phyloP scores from a whole-genome alignment of 1,140 invertebrate genomes.

The Lepidurus packardi region DNA sequence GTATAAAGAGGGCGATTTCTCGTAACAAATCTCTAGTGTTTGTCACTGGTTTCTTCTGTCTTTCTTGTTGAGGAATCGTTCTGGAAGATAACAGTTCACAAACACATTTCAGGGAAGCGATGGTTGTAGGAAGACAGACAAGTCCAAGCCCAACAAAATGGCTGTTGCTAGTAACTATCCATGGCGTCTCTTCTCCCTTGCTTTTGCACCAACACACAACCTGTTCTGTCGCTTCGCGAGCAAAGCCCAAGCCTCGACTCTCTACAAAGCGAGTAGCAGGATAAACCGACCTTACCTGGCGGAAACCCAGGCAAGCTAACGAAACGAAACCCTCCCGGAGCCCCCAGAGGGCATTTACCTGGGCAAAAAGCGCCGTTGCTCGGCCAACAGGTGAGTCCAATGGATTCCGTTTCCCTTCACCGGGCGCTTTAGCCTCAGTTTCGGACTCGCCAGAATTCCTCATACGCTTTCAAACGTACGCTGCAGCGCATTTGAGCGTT shows the following conservation, averaged over 20 bases:
- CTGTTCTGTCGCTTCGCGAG: background rate
- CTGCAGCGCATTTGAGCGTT: too few relatives aligned
- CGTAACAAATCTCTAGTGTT: too few relatives aligned
- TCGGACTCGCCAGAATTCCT: background rate
- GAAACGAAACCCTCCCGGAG: background rate
- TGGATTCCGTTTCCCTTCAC: constrained; percentile 17
- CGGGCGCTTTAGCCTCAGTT: background rate
- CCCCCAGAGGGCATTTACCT: constrained; percentile 1
- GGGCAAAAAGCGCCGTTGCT: constrained; percentile 17
- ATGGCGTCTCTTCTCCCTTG: background rate
- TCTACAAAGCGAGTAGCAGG: background rate
- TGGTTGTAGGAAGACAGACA: background rate
- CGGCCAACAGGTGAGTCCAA: background rate
- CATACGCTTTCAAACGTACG: background rate
- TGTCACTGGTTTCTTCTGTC: too few relatives aligned
- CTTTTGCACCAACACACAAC: background rate
- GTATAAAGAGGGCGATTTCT: too few relatives aligned
- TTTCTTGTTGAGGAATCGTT: background rate
- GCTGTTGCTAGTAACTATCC: background rate
- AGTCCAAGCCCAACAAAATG: constrained; percentile 7
- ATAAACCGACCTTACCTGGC: constrained; percentile 16
- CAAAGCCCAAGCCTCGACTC: background rate
- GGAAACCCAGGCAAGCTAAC: background rate
- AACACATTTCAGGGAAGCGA: background rate
- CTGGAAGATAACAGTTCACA: background rate